A percentile compares a stretch with the other conserved stretches of the same genome.
Evolutionary conservation across 1,140 invertebrate genomes (phyloP).

Genomic region (Drosophila parvula): DNA sequence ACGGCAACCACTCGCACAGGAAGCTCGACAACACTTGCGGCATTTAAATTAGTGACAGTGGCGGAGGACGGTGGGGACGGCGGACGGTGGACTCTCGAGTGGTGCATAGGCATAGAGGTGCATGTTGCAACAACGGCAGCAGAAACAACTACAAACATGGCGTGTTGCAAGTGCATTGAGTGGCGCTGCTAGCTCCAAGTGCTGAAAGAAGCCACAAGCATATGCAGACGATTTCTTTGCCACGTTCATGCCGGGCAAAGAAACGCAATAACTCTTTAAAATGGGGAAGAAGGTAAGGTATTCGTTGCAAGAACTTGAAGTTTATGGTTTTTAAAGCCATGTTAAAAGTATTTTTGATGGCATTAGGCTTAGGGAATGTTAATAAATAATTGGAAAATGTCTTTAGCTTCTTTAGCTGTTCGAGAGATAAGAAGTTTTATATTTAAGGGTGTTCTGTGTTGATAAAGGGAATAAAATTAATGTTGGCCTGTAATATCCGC

Average conservation of each 20-base stretch:
- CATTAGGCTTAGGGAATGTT: neutral
- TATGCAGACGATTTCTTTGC: conserved; percentile 36
- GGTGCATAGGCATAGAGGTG: conserved; percentile 61
- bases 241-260: conserved; percentile 18
- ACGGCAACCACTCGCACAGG: conserved; percentile 51
- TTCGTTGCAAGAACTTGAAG: too few relatives aligned
- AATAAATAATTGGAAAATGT: too few relatives aligned
- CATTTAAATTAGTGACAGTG: conserved; percentile 70
- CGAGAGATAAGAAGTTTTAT: too few relatives aligned
- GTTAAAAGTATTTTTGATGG: neutral
- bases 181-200: conserved; percentile 59
- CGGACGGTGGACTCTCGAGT: conserved; percentile 47
- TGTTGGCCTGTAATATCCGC: neutral
- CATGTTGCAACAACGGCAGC: conserved; percentile 63
- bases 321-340: neutral
- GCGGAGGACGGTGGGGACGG: neutral
- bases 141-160: conserved; percentile 47
- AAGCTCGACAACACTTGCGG: conserved; percentile 74
- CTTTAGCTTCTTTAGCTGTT: too few relatives aligned
- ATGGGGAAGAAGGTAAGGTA: neutral
- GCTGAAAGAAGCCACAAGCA: conserved; percentile 73
- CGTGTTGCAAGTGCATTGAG: conserved; percentile 69
- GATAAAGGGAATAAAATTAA: neutral
- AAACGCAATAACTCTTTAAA: neutral
- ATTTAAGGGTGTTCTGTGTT: too few relatives aligned